A percentile compares a stretch with the other conserved stretches of the same genome.
Conservation (phyloP, 30 jellyfish, hydroid and myxozoan genomes). For the Pseudorhiza aurosa region DNA sequence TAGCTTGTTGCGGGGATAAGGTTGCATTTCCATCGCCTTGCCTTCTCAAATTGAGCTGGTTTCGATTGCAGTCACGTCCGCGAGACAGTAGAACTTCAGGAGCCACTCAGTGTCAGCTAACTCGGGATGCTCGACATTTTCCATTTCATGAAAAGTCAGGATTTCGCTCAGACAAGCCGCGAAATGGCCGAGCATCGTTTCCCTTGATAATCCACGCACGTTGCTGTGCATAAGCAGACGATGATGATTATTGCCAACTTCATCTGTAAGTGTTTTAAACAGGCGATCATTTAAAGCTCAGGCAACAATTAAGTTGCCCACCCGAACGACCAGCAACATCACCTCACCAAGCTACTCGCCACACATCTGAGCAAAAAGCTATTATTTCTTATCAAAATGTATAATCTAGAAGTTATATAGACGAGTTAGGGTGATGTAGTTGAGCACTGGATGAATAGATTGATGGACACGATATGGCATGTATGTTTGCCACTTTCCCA, state of each 20-base stretch:
- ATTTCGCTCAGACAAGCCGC: too few relatives aligned
- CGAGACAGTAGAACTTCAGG: constrained; percentile 17
- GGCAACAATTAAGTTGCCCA: not conserved
- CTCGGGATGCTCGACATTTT: not conserved
- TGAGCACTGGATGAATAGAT: too few relatives aligned
- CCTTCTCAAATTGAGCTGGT: not conserved
- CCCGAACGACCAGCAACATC: not conserved
- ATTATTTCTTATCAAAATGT: too few relatives aligned
- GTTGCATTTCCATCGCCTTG: constrained; percentile 12
- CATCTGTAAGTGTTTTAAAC: not conserved
- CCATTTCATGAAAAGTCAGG: too few relatives aligned
- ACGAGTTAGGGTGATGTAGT: too few relatives aligned
- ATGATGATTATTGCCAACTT: not conserved
- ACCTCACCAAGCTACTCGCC: too few relatives aligned
- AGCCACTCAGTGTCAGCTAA: constrained; percentile 17
- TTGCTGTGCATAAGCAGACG: constrained; percentile 15
- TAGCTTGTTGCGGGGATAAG: constrained; percentile 2
- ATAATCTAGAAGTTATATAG: too few relatives aligned
- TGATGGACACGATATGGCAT: too few relatives aligned
- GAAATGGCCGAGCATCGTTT: constrained; percentile 8
- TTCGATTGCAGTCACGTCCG: constrained; percentile 13
- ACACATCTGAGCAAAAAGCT: too few relatives aligned
- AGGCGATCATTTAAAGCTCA: constrained; percentile 1
- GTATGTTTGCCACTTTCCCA: too few relatives aligned
- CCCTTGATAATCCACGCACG: constrained; percentile 28